Conservation (phyloP, 1,140 invertebrate species). For the Trigoniulus corallinus region DNA sequence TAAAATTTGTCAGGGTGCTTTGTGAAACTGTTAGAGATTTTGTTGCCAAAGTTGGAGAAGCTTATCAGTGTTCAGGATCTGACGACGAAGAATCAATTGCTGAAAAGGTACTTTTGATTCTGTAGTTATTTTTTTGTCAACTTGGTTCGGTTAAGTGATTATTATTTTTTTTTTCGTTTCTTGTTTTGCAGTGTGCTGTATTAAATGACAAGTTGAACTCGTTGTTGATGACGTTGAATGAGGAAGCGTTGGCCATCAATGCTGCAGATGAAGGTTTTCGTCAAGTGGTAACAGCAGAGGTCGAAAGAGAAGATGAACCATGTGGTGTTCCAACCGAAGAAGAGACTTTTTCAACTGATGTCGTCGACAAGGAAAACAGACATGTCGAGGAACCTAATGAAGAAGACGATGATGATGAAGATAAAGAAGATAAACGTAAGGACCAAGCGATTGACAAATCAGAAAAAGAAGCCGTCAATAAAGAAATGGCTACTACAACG, state of each 20-base stretch:
- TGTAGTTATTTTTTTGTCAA: conserved; percentile 5
- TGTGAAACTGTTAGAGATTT: conserved; percentile 70
- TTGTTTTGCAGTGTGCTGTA: conserved; percentile 38
- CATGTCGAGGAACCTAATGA: conserved; percentile 2
- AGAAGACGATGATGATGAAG: conserved; percentile 29
- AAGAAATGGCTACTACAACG: background rate
- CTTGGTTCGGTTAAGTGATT: too few species aligned
- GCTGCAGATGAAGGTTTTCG: background rate
- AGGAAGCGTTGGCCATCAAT: conserved; percentile 33
- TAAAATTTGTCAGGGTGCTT: conserved; percentile 32
- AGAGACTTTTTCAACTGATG: background rate
- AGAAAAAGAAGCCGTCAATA: conserved; percentile 7
- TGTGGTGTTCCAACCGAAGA: background rate
- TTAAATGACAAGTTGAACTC: conserved; percentile 59
- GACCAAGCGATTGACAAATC: conserved; percentile 40
- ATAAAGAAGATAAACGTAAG: conserved; percentile 20
- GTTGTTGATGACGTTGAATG: conserved; percentile 50
- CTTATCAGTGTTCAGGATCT: conserved; percentile 28
- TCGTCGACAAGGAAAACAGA: conserved; percentile 1
- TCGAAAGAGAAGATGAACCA: conserved; percentile 6
- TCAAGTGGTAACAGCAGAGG: conserved; percentile 16
- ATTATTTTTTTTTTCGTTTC: conserved; percentile 4
- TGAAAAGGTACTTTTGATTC: conserved; percentile 29
- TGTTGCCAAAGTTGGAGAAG: conserved; percentile 33
- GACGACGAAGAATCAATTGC: conserved; percentile 32